These are phyloP conservation scores for Eueremaeus valkanovi DNA, from an alignment of 2,888 invertebrate species.

Conservation along the genomic window DNA sequence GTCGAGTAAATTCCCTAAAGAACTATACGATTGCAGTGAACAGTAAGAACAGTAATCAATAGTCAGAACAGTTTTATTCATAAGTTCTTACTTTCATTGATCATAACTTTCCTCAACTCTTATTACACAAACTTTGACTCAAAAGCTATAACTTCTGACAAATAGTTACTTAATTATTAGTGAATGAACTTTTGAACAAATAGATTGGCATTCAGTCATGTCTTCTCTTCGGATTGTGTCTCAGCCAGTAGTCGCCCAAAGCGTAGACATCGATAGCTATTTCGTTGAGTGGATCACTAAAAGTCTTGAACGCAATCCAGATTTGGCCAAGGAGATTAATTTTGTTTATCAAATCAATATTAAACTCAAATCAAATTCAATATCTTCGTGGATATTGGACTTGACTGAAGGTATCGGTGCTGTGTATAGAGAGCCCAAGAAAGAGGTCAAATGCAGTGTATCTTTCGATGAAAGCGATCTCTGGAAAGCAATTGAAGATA, in stretches of 20 bases:
- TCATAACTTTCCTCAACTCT: constrained; percentile 13
- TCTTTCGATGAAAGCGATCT: not conserved
- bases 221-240: not conserved
- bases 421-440: not conserved
- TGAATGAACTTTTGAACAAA: not conserved
- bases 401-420: not conserved
- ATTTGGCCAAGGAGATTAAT: constrained; percentile 18
- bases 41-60: too few species aligned
- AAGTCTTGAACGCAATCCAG: not conserved
- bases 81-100: too few species aligned
- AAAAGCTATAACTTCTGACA: too few species aligned
- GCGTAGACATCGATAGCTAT: not conserved
- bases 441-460: not conserved
- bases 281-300: not conserved
- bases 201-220: too few species aligned
- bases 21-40: not conserved
- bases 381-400: not conserved
- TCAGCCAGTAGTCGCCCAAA: not conserved
- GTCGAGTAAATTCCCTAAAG: constrained; percentile 3
- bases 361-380: not conserved
- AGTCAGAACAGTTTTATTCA: too few species aligned
- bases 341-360: constrained; percentile 9
- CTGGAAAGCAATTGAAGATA: not conserved
- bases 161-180: not conserved
- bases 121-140: too few species aligned